These are phyloP conservation scores for Ditula angustiorana DNA, from an alignment of 2,888 invertebrate genomes.

Conservation along the genomic window DNA sequence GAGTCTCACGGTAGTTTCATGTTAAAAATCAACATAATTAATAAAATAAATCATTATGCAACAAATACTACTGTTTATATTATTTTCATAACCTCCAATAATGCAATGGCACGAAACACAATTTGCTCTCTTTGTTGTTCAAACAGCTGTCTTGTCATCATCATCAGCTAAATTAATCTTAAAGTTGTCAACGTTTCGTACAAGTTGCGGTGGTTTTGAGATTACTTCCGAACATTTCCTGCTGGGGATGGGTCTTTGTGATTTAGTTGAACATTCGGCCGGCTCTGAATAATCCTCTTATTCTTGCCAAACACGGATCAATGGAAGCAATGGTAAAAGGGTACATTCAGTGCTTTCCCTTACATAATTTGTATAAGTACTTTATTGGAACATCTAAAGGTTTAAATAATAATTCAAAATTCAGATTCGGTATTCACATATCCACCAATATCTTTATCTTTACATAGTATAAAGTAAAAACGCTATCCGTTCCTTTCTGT, in stretches of 20 bases:
- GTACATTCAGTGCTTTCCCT: conserved; percentile 7
- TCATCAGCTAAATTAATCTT: conserved; percentile 4
- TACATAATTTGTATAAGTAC: not conserved
- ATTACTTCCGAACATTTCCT: conserved; percentile 13
- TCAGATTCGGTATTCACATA: too few species aligned
- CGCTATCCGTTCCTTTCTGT: too few species aligned
- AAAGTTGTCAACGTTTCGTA: not conserved
- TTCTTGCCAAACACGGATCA: not conserved
- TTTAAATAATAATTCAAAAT: not conserved
- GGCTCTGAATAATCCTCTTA: conserved; percentile 13
- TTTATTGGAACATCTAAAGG: not conserved
- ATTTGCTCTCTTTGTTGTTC: not conserved
- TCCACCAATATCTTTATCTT: too few species aligned
- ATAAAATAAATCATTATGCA: too few species aligned
- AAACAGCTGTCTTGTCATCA: not conserved
- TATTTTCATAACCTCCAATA: too few species aligned
- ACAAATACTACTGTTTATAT: too few species aligned
- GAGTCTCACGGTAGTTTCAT: too few species aligned
- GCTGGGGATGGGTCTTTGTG: conserved; percentile 8
- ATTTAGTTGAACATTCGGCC: not conserved
- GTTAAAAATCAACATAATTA: too few species aligned
- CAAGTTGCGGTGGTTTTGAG: conserved; percentile 3
- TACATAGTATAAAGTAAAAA: too few species aligned
- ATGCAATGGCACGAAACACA: not conserved
- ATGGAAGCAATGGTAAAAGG: conserved; percentile 8